These are phyloP conservation scores for Fistularia tabacaria DNA, from an alignment of 2,797 vertebrate species.

Conservation along the genomic window DNA sequence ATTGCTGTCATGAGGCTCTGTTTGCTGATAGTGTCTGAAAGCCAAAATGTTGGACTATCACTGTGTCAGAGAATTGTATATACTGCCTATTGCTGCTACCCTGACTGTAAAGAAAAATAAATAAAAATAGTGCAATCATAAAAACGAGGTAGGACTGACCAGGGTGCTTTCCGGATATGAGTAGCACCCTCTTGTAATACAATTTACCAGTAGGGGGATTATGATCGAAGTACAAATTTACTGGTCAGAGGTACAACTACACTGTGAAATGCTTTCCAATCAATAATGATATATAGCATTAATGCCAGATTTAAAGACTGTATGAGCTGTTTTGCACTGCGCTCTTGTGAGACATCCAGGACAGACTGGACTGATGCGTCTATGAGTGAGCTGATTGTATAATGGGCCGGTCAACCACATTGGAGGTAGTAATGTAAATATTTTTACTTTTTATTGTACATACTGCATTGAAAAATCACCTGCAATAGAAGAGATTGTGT, in stretches of 20 bases:
- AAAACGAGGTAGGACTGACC: conserved; percentile 41
- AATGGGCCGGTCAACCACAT: conserved; percentile 14
- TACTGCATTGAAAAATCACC: conserved; percentile 22
- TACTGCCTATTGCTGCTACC: conserved; percentile 42
- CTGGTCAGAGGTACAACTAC: conserved; percentile 21
- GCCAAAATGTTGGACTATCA: conserved; percentile 33
- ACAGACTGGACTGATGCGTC: conserved; percentile 19
- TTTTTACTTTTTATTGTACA: conserved; percentile 45
- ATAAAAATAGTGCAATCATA: conserved; percentile 29
- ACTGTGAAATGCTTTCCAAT: conserved; percentile 15
- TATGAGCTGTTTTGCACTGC: conserved; percentile 25
- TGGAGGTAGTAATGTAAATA: conserved; percentile 52
- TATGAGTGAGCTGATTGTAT: conserved; percentile 30
- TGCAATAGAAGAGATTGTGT: conserved; percentile 22
- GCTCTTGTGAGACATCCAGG: conserved; percentile 18
- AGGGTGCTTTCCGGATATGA: conserved; percentile 27
- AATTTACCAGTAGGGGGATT: conserved; percentile 27
- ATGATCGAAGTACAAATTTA: conserved; percentile 16
- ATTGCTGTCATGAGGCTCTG: conserved; percentile 15
- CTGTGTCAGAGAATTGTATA: conserved; percentile 40
- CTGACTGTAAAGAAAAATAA: conserved; percentile 20
- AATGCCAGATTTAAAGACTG: conserved; percentile 17
- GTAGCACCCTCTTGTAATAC: conserved; percentile 37
- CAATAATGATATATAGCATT: conserved; percentile 28
- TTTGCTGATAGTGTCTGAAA: conserved; percentile 40